These are phyloP conservation scores for Trissolcus japonicus DNA, from an alignment of 2,888 invertebrate genomes.

Conservation along the genomic window DNA sequence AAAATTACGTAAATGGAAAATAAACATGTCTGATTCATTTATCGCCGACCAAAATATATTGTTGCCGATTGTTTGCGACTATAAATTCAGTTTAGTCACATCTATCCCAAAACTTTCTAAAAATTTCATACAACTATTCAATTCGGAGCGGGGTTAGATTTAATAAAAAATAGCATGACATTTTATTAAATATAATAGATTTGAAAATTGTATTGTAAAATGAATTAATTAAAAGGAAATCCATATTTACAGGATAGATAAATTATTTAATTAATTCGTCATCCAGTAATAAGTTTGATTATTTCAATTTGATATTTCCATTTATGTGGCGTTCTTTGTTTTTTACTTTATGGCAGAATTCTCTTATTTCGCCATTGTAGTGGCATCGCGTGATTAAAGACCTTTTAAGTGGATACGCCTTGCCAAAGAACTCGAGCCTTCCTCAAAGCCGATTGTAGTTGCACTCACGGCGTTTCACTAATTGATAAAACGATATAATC, in stretches of 20 bases:
- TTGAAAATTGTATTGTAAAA: too few species aligned
- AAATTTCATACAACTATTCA: not conserved
- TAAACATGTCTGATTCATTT: constrained; percentile 41
- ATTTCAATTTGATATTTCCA: too few species aligned
- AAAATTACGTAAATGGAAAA: constrained; percentile 53
- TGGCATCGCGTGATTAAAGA: constrained; percentile 58
- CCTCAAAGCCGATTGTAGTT: constrained; percentile 55
- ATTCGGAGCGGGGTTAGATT: too few species aligned
- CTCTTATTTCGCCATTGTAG: constrained; percentile 52
- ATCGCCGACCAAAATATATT: constrained; percentile 39
- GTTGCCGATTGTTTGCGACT: constrained; percentile 14
- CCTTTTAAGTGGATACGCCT: constrained; percentile 52
- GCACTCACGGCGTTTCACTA: constrained; percentile 40
- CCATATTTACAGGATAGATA: too few species aligned
- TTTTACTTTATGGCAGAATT: constrained; percentile 51
- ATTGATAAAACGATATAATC: constrained; percentile 58
- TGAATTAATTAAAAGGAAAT: too few species aligned
- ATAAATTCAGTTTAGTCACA: too few species aligned
- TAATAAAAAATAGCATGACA: too few species aligned
- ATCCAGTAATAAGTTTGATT: too few species aligned
- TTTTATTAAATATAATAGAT: too few species aligned
- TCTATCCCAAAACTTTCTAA: not conserved
- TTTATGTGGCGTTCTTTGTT: constrained; percentile 49
- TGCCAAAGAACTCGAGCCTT: constrained; percentile 54
- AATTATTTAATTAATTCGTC: too few species aligned